These are phyloP conservation scores for Eledona agricola DNA, from an alignment of 2,888 invertebrate species.

Conservation along the genomic window DNA sequence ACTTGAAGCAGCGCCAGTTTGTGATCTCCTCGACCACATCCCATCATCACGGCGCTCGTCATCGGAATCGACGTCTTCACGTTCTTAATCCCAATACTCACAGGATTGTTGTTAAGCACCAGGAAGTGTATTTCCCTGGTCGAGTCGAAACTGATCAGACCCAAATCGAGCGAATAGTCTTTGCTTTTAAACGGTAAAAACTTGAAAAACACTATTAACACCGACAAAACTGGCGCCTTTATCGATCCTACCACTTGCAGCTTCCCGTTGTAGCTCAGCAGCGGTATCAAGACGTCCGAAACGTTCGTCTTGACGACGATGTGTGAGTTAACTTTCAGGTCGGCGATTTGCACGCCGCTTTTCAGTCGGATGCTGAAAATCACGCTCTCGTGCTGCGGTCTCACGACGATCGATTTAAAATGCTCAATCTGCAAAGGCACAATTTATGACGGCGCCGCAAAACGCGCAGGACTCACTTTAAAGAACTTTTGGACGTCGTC, in stretches of 20 bases:
- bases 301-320: slow-evolving; percentile 78
- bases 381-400: slow-evolving; percentile 67
- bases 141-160: slow-evolving; percentile 70
- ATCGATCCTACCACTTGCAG: slow-evolving; percentile 65
- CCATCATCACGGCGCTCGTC: slow-evolving; percentile 68
- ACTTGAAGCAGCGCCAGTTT: slow-evolving; percentile 56
- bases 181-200: slow-evolving; percentile 58
- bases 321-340: slow-evolving; percentile 70
- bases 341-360: slow-evolving; percentile 62
- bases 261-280: slow-evolving; percentile 78
- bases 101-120: slow-evolving; percentile 79
- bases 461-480: slow-evolving; percentile 65
- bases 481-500: slow-evolving; percentile 69
- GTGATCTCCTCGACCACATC: slow-evolving; percentile 67
- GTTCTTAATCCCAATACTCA: slow-evolving; percentile 70
- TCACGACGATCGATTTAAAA: slow-evolving; percentile 69
- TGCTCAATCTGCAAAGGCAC: slow-evolving; percentile 65
- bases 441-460: slow-evolving; percentile 41
- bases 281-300: slow-evolving; percentile 74
- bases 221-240: not conserved
- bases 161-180: slow-evolving; percentile 68
- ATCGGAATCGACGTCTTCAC: slow-evolving; percentile 70
- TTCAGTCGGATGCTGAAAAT: slow-evolving; percentile 69
- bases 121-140: slow-evolving; percentile 77
- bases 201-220: slow-evolving; percentile 31